Percentiles rank a stretch among this genome's conserved stretches.
Conservation (phyloP, 2,113 vertebrate genomes). For the Saguinus midas region DNA sequence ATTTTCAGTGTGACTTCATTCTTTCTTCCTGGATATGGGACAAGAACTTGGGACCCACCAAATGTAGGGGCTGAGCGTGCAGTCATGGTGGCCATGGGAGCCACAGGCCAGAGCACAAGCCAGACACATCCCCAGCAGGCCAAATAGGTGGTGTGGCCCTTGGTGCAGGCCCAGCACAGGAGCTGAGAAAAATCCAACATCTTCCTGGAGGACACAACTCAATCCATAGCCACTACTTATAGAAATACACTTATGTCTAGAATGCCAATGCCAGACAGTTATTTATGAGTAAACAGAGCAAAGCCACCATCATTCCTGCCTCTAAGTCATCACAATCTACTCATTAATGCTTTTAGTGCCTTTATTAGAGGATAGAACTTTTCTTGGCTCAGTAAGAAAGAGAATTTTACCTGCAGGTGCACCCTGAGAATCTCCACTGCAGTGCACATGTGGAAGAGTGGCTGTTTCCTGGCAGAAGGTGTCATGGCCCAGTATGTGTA, state of each 20-base stretch:
- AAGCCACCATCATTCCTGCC: background rate
- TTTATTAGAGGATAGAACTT: background rate
- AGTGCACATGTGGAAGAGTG: accelerated
- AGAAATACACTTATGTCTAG: background rate
- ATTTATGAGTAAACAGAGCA: background rate
- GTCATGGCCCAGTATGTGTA: background rate
- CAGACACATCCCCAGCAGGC: no score
- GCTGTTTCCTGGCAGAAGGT: background rate
- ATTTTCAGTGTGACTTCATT: no score
- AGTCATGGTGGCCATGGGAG: no score
- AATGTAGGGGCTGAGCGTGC: no score
- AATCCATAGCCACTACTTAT: background rate
- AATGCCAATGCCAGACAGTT: background rate
- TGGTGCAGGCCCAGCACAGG: no score
- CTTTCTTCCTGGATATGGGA: no score
- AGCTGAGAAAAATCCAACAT: background rate
- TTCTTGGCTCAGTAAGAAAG: background rate
- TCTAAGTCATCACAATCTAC: background rate
- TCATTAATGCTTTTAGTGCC: background rate
- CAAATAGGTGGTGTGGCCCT: no score
- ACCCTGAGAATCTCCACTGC: background rate
- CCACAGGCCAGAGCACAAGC: no score
- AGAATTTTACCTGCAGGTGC: background rate
- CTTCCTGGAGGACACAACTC: background rate
- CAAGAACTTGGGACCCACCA: no score